These are phyloP conservation scores for Habropoda laboriosa DNA, from an alignment of 1,140 invertebrate species.

Conservation along the genomic window DNA sequence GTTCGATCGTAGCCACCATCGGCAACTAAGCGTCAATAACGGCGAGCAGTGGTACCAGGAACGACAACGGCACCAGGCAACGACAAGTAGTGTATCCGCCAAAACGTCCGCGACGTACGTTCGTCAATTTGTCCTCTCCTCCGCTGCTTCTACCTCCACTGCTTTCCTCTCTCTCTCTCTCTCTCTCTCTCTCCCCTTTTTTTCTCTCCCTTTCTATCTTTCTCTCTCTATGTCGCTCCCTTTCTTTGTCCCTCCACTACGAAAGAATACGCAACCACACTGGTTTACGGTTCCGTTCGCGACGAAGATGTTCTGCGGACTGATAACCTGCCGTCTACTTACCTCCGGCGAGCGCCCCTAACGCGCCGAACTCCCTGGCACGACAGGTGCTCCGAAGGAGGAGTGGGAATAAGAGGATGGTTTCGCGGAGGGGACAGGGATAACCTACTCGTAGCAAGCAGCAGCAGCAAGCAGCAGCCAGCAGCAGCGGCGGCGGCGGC, in stretches of 20 bases:
- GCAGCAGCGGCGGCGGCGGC: constrained; percentile 19
- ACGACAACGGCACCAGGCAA: constrained; percentile 11
- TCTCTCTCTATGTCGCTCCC: background rate
- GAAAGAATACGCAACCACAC: constrained; percentile 51
- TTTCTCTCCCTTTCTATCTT: background rate
- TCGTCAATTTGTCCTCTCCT: constrained; percentile 52
- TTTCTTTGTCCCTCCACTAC: background rate
- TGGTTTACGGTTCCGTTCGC: constrained; percentile 68
- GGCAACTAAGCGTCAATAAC: constrained; percentile 21
- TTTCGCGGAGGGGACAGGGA: constrained; percentile 71
- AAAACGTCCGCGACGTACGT: constrained; percentile 41
- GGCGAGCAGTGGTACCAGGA: constrained; percentile 24
- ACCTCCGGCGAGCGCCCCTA: constrained; percentile 76
- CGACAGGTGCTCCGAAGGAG: constrained; percentile 78
- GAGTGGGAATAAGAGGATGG: constrained; percentile 76
- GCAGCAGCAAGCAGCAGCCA: constrained; percentile 43
- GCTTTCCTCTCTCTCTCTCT: constrained; percentile 8
- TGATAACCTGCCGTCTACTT: constrained; percentile 80
- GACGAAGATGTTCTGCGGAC: constrained; percentile 80
- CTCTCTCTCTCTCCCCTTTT: too few relatives aligned
- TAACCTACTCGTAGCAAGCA: constrained; percentile 63
- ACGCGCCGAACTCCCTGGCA: constrained; percentile 72
- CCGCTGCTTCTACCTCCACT: constrained; percentile 7
- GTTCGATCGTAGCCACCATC: constrained; percentile 33
- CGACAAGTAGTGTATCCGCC: constrained; percentile 37